Conservation (phyloP, 2,797 vertebrate species). For the Amblyraja radiata region DNA sequence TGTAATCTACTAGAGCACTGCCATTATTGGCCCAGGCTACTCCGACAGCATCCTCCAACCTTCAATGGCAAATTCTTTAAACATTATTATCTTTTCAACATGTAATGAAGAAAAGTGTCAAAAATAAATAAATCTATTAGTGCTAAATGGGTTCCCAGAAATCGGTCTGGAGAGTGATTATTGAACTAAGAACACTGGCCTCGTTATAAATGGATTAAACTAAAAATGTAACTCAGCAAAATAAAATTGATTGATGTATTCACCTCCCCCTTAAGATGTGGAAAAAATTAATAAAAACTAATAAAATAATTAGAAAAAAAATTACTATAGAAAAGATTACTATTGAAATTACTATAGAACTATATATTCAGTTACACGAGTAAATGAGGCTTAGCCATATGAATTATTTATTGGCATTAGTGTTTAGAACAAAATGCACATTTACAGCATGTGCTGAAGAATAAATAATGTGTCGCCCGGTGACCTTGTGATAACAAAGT, state of each 20-base stretch:
- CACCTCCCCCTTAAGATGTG: too few relatives aligned
- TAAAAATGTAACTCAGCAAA: background rate
- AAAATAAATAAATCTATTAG: background rate
- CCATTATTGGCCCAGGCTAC: too few relatives aligned
- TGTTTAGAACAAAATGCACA: slow-evolving; percentile 16
- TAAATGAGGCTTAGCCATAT: slow-evolving; percentile 4
- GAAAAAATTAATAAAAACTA: background rate
- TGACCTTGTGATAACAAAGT: slow-evolving; percentile 3
- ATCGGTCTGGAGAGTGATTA: background rate
- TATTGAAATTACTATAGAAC: background rate
- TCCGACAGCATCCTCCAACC: too few relatives aligned
- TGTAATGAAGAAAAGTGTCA: background rate
- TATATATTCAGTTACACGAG: background rate
- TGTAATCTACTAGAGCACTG: too few relatives aligned
- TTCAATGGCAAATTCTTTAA: background rate
- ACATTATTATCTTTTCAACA: background rate
- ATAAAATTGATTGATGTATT: background rate
- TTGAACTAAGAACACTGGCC: background rate
- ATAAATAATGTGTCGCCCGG: background rate
- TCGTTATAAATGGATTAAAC: background rate
- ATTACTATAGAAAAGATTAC: background rate
- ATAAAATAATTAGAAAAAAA: background rate
- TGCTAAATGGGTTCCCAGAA: background rate
- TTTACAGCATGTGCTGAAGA: background rate
- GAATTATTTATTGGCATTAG: background rate